phyloP scores from a whole-genome alignment of 1,140 invertebrate species.

The Tyrophagus putrescentiae region DNA sequence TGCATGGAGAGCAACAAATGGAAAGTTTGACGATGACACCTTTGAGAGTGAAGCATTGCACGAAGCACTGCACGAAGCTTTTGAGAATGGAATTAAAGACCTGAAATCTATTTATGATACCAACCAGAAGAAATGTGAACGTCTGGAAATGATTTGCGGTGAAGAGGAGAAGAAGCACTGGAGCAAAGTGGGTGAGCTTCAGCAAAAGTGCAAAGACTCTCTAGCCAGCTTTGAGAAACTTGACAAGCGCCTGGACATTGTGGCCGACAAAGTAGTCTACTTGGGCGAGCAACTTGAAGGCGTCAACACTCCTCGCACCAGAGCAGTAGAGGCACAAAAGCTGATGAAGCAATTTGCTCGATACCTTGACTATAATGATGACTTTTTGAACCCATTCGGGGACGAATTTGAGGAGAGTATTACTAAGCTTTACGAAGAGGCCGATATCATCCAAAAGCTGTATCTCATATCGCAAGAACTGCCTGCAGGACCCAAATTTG shows the following conservation, averaged over 20 bases:
- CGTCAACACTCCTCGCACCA: conserved; percentile 78
- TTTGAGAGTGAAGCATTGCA: conserved; percentile 43
- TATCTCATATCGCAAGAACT: conserved; percentile 89
- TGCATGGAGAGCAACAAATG: conserved; percentile 79
- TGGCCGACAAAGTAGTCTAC: conserved; percentile 92
- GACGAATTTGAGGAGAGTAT: conserved; percentile 8
- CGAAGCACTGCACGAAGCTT: conserved; percentile 59
- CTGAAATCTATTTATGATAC: conserved; percentile 26
- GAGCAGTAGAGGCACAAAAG: conserved; percentile 85
- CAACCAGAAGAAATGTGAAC: conserved; percentile 60
- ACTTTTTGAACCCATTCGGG: conserved; percentile 3
- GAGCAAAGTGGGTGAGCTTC: conserved; percentile 59
- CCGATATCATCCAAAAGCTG: conserved; percentile 96
- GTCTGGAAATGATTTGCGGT: conserved; percentile 59
- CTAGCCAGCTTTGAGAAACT: conserved; percentile 76
- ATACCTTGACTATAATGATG: conserved; percentile 45
- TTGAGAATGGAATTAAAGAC: conserved; percentile 67
- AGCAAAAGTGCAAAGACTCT: conserved; percentile 70
- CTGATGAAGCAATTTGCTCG: conserved; percentile 84
- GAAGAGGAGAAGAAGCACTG: conserved; percentile 74
- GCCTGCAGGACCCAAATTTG: conserved; percentile 65
- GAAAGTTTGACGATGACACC: conserved; percentile 42
- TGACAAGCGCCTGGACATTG: conserved; percentile 87
- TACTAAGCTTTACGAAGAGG: conserved; percentile 69
- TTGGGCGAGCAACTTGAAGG: conserved; percentile 92